Evolutionary conservation across 2,113 vertebrate species (phyloP), one percentile per base, ranked within the genome.

Genomic region (Vicugna pacos): DNA sequence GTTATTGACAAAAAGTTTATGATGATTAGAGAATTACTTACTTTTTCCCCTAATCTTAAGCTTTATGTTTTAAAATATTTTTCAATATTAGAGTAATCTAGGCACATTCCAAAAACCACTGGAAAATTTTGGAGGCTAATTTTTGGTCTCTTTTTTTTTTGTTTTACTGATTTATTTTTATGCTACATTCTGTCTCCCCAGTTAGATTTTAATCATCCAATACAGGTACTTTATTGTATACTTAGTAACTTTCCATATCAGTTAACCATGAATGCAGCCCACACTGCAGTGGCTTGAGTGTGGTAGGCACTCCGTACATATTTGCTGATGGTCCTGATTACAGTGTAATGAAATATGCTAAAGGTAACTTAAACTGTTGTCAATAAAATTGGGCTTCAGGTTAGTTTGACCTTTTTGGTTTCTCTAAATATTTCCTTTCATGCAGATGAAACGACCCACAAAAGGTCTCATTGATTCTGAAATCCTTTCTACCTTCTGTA

Each of bases 401-500:
- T 87, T 79, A 48, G 19, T 69, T 58, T 75, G 87, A 83, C 77
- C 76, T 91, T 92, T 87, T 75, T 28, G 50, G 15, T 86, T 73
- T 77, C 69, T 83, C 67, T 89, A 60, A 92, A 82, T 83, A 56
- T 62, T 96, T 85, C 52, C 46, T 91, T 70, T 82, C 38, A 19
- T 26, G 16, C 60, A 81, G 73, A 72, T 60, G 54, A 95, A 96
- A 93, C 82, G 30, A 24, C n/a, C 15, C 65, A 91, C 46, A 52
- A 42, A 89, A 80, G 38, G 16, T 30, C 46, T 88, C 65, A 46
- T 13, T 56, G 54, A 65, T 58, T 67, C 50, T 35, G 54, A 76
- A 95, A 56, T 82, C 52, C 6, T 65, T 60, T 90, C 70, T n/a
- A 9, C 50, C 26, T 93, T 35, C 32, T 85, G 24, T 42, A 30